Conservation (phyloP, 2,797 vertebrate genomes). For the Gambelia wislizenii region DNA sequence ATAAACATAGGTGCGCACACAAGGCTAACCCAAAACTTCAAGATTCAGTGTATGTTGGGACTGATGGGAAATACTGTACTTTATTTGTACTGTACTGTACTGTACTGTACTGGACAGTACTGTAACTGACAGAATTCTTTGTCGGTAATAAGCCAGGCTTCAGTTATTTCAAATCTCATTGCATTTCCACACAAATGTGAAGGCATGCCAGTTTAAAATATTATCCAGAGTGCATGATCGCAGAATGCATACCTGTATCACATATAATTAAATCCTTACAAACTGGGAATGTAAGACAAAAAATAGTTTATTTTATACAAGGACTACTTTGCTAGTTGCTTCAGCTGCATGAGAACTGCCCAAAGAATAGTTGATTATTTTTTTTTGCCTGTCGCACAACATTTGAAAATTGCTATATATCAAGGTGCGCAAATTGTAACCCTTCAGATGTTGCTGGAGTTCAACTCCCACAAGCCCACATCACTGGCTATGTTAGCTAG, state of each 20-base stretch:
- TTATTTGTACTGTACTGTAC: no score
- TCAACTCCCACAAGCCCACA: no score
- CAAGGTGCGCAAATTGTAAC: no score
- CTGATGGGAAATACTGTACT: not conserved
- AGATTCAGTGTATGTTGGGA: not conserved
- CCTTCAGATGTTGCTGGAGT: no score
- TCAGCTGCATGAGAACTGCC: not conserved
- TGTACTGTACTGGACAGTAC: no score
- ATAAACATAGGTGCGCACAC: not conserved
- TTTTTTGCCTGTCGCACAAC: not conserved
- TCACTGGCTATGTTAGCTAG: no score
- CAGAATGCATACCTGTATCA: not conserved
- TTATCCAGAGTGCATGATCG: not conserved
- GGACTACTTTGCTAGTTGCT: no score
- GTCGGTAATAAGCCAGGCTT: no score
- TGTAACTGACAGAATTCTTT: not conserved
- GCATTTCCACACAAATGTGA: not conserved
- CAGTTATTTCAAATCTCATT: not conserved
- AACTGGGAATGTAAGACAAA: not conserved
- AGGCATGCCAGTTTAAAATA: not conserved
- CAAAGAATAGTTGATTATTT: not conserved
- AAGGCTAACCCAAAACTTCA: not conserved
- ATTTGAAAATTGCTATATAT: no score
- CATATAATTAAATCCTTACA: not conserved
- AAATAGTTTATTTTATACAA: not conserved